These are phyloP conservation scores for Eristalinus sepulchralis DNA, from an alignment of 2,888 invertebrate genomes.

Conservation along the genomic window DNA sequence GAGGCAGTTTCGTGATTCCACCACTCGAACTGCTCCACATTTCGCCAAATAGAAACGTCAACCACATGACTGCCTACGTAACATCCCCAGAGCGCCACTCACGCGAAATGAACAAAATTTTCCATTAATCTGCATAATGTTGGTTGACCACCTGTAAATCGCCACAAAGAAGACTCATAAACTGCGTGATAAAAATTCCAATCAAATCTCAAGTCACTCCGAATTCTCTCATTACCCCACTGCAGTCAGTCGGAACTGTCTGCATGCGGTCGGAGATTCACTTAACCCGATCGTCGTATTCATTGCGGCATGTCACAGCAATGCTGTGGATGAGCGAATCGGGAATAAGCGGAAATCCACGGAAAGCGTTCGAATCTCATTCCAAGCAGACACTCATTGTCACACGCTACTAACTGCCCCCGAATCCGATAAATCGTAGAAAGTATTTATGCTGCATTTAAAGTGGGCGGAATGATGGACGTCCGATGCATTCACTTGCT, in stretches of 20 bases:
- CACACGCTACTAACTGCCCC: constrained; percentile 12
- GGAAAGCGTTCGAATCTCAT: constrained; percentile 31
- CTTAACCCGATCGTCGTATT: constrained; percentile 43
- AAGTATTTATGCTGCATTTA: constrained; percentile 42
- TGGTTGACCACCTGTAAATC: constrained; percentile 19
- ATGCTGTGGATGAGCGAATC: neutral
- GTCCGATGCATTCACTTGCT: neutral
- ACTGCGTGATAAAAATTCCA: constrained; percentile 36
- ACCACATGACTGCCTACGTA: neutral
- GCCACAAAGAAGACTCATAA: constrained; percentile 8
- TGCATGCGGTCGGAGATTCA: constrained; percentile 18
- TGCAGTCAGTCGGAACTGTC: neutral
- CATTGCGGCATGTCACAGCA: constrained; percentile 21
- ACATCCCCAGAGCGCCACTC: neutral
- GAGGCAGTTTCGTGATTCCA: neutral
- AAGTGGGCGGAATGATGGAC: constrained; percentile 17
- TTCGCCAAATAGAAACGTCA: constrained; percentile 8
- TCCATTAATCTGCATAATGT: constrained; percentile 44
- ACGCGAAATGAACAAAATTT: constrained; percentile 24
- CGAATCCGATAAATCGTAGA: constrained; percentile 42
- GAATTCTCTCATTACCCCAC: neutral
- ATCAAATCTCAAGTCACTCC: constrained; percentile 14
- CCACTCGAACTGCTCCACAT: neutral
- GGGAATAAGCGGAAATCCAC: constrained; percentile 30
- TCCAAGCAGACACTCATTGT: neutral